phyloP scores from a whole-genome alignment of 2,797 vertebrate genomes.

The Vespertilio murinus region DNA sequence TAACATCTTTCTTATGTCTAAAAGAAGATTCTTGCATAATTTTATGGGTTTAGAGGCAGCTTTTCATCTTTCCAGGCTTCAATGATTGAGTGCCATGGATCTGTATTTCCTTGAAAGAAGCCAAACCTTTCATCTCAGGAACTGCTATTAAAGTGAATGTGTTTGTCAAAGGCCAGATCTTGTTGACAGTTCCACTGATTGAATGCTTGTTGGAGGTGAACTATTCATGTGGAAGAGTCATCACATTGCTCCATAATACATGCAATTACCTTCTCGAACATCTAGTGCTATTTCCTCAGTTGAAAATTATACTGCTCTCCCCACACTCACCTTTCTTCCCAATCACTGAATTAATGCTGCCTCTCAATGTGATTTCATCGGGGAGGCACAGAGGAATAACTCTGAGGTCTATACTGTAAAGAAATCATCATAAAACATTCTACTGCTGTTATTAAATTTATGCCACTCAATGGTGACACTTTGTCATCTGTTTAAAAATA shows the following conservation, averaged over 20 bases:
- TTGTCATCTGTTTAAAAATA: slow-evolving; percentile 61
- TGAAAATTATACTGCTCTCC: not conserved
- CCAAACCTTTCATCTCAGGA: slow-evolving; percentile 6
- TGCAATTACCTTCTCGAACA: not conserved
- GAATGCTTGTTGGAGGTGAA: slow-evolving; percentile 7
- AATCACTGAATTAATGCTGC: not conserved
- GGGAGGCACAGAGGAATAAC: not conserved
- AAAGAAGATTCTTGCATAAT: slow-evolving; percentile 2
- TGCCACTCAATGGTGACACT: slow-evolving; percentile 59
- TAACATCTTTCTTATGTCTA: not conserved
- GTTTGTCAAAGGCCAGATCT: slow-evolving; percentile 13
- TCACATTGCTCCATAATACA: slow-evolving; percentile 17
- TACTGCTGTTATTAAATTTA: slow-evolving; percentile 22
- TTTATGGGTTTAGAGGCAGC: not conserved
- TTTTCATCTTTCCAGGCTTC: slow-evolving; percentile 29
- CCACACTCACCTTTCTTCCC: not conserved
- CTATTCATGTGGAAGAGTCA: not conserved
- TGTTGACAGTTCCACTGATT: not conserved
- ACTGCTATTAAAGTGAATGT: not conserved
- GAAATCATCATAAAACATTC: slow-evolving; percentile 42
- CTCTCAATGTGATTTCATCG: slow-evolving; percentile 12
- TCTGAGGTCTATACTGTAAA: slow-evolving; percentile 10
- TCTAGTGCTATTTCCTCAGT: not conserved
- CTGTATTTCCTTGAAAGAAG: slow-evolving; percentile 19
- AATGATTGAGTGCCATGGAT: not conserved